Conservation (phyloP, 1,140 invertebrate genomes). For the Lordiphosa stackelbergi region DNA sequence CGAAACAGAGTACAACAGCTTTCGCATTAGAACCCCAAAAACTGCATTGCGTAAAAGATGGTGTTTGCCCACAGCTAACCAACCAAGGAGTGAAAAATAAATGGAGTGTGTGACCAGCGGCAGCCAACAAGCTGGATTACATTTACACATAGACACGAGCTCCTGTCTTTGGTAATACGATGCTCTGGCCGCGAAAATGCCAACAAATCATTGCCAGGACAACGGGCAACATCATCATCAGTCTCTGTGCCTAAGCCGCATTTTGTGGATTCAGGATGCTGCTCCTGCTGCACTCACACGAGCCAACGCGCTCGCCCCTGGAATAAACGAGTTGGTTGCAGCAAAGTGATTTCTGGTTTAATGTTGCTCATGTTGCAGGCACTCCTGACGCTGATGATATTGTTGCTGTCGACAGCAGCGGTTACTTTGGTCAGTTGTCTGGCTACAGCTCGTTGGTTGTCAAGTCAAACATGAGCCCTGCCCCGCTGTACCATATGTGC, state of each 20-base stretch:
- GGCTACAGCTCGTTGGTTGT: slow-evolving; percentile 41
- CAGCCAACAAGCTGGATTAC: slow-evolving; percentile 53
- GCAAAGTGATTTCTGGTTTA: slow-evolving; percentile 74
- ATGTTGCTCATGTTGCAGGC: slow-evolving; percentile 69
- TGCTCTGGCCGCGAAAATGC: slow-evolving; percentile 54
- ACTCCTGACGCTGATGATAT: slow-evolving; percentile 65
- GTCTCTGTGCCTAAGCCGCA: slow-evolving; percentile 68
- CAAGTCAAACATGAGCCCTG: slow-evolving; percentile 51
- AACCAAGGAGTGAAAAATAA: slow-evolving; percentile 69
- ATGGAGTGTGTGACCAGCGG: slow-evolving; percentile 64
- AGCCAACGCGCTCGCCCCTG: slow-evolving; percentile 17
- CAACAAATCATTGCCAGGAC: slow-evolving; percentile 70
- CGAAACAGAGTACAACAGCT: slow-evolving; percentile 42
- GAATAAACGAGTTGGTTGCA: slow-evolving; percentile 70
- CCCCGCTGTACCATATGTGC: slow-evolving; percentile 32
- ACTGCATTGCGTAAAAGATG: slow-evolving; percentile 42
- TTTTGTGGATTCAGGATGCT: slow-evolving; percentile 68
- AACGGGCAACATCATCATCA: slow-evolving; percentile 63
- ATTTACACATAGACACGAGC: slow-evolving; percentile 45
- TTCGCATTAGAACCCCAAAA: slow-evolving; percentile 45
- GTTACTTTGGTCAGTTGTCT: slow-evolving; percentile 64
- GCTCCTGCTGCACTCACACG: slow-evolving; percentile 20
- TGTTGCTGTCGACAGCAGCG: slow-evolving; percentile 74
- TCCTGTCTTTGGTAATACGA: slow-evolving; percentile 66
- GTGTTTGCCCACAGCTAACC: slow-evolving; percentile 38